Conservation (phyloP, 2,888 invertebrate genomes). For the Ochlodes sylvanus region DNA sequence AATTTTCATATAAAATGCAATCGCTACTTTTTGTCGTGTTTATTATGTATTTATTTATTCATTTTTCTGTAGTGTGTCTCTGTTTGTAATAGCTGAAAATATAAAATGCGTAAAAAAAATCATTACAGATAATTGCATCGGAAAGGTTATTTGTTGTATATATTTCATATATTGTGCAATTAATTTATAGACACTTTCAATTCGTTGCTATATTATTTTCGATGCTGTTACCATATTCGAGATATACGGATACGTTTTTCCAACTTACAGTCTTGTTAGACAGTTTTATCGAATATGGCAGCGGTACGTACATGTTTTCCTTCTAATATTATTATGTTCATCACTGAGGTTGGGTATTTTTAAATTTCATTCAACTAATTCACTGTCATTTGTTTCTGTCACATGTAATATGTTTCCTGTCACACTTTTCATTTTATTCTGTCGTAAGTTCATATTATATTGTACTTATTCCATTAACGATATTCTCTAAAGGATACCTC, state of each 20-base stretch:
- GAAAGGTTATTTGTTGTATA: constrained; percentile 75
- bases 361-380: constrained; percentile 59
- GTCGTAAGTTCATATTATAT: constrained; percentile 78
- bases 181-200: constrained; percentile 72
- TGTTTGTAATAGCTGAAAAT: constrained; percentile 79
- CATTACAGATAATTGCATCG: constrained; percentile 65
- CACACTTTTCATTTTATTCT: constrained; percentile 59
- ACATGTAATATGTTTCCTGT: constrained; percentile 55
- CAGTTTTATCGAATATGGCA: constrained; percentile 42
- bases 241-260: background rate
- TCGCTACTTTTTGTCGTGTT: constrained; percentile 80
- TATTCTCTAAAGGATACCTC: constrained; percentile 79
- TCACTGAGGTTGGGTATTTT: constrained; percentile 75
- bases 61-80: constrained; percentile 81
- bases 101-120: constrained; percentile 63
- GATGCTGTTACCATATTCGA: constrained; percentile 39
- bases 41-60: constrained; percentile 54
- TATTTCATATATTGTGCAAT: constrained; percentile 73
- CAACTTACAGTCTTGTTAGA: background rate
- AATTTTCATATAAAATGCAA: constrained; percentile 69
- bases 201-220: constrained; percentile 63
- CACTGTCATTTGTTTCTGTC: constrained; percentile 67
- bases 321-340: constrained; percentile 60
- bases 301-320: constrained; percentile 38
- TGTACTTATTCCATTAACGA: constrained; percentile 83